Evolutionary conservation across 1,140 invertebrate genomes (phyloP).

Genomic region (Bombyx mori): DNA sequence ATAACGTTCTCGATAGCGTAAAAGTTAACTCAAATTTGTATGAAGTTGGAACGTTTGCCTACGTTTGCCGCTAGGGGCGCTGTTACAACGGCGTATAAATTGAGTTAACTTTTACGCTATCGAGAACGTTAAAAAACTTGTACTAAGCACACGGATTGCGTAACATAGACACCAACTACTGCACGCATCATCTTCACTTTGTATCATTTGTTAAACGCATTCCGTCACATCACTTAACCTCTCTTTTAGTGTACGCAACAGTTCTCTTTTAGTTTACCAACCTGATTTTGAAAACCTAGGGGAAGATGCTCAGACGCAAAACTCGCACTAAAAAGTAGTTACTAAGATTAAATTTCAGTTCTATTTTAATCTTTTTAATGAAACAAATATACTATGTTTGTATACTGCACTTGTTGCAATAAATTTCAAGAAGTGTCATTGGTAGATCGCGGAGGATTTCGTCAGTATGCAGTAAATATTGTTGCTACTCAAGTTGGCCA

Average conservation of each 20-base stretch:
- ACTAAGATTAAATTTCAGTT: too few species aligned
- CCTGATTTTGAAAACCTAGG: background rate
- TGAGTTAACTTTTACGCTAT: background rate
- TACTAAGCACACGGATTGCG: background rate
- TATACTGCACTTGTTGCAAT: too few species aligned
- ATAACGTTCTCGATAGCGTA: too few species aligned
- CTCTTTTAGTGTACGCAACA: background rate
- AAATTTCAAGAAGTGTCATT: too few species aligned
- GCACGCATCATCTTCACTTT: background rate
- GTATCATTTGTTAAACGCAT: background rate
- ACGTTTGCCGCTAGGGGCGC: too few species aligned
- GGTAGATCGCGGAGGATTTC: too few species aligned
- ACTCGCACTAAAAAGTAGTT: background rate
- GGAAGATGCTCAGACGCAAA: background rate
- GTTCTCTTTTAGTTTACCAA: too few species aligned
- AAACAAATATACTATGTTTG: background rate
- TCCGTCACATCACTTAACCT: background rate
- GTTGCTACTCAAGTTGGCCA: too few species aligned
- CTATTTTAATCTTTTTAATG: background rate
- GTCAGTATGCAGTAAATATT: too few species aligned
- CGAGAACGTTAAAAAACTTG: too few species aligned
- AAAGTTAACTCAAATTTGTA: too few species aligned
- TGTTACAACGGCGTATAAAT: background rate
- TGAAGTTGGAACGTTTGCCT: too few species aligned
- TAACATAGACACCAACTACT: background rate